Base-by-base conservation (phyloP, 2,888 invertebrate genomes). In the Merodon equestris region DNA sequence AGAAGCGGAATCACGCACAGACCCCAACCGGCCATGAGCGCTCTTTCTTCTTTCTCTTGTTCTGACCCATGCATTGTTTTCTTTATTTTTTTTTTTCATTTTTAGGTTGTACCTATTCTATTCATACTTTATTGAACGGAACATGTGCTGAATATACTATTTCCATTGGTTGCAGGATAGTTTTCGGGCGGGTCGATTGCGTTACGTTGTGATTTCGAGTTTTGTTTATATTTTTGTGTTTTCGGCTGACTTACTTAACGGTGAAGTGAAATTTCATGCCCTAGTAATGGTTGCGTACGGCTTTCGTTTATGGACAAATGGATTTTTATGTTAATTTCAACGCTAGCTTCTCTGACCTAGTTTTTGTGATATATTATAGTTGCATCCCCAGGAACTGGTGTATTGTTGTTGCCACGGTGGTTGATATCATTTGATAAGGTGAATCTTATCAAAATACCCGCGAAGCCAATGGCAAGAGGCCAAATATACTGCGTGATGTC, bases 231-330 rank as follows among this genome's bases (percentile, higher is more conserved):
- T 27, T 27, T 7, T 27, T 27, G 74, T 70, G 64, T 70, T 73
- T 79, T 2, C 73, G 63, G 73, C 77, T 68, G 67, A 58, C 77
- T 77, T 77, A 74, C 54, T 74, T 74, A 74, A 60, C 74, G 64
- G 74, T 79, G 64, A 79, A 74, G 74, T 64, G 79, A 79, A 74
- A 79, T 79, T 79, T 64, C 56, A 74, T 79, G 79, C 79, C 79
- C 79, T 79, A 79, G 70, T 79, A 70, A 79, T 68, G 63, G 73
- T 72, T 44, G 36, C 45, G 48, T 56, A 13, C 40, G 15, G 42
- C 44, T 44, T 40, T 40, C 10, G 5, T 7, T 10, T 40, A 40
- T 40, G n/a, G n/a, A 3, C n/a, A 40, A 27, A 4, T 50, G 36
- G 9, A 47, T 50, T 58, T n/a, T n/a, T 45, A 17, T 58, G 17